A percentile compares a stretch with the other conserved stretches of the same genome.
Evolutionary conservation across 2,113 vertebrate genomes (phyloP).

Genomic region (Chloropsis hardwickii): DNA sequence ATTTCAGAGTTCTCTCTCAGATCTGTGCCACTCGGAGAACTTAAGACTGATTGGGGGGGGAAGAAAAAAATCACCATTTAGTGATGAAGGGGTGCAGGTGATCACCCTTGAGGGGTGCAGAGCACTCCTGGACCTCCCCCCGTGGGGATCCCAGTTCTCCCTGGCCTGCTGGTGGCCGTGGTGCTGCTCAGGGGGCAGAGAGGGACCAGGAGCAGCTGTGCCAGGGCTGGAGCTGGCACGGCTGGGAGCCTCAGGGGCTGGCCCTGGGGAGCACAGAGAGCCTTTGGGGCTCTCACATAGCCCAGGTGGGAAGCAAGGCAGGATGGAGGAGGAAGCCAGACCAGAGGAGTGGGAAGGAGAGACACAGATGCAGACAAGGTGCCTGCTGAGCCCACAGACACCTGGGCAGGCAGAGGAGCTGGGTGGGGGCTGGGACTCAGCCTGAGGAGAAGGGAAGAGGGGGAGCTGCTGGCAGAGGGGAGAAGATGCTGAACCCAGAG

Average conservation of each 20-base stretch:
- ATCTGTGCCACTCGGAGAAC: not conserved
- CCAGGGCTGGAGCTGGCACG: not conserved
- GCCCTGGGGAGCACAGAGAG: not conserved
- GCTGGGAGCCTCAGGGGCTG: not conserved
- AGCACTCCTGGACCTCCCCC: fast-evolving
- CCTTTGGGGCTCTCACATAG: fast-evolving
- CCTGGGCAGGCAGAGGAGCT: not conserved
- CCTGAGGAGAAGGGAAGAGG: not conserved
- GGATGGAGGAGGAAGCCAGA: not conserved
- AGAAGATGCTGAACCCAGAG: not conserved
- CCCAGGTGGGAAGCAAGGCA: not conserved
- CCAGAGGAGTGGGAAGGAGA: not conserved
- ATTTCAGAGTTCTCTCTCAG: not conserved
- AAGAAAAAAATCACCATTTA: not conserved
- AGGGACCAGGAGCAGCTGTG: not conserved
- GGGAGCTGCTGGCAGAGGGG: not conserved
- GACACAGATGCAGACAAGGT: not conserved
- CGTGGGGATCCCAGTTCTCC: fast-evolving
- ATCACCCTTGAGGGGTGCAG: not conserved
- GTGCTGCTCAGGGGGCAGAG: not conserved
- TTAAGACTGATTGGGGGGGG: not conserved
- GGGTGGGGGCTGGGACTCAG: not conserved
- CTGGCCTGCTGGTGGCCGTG: not conserved
- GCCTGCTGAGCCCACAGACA: not conserved
- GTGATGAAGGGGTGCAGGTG: not conserved